A percentile compares a stretch with the other conserved stretches of the same genome.
Evolutionary conservation across 2,113 vertebrate species (phyloP).

Genomic region (Anseranas semipalmata): DNA sequence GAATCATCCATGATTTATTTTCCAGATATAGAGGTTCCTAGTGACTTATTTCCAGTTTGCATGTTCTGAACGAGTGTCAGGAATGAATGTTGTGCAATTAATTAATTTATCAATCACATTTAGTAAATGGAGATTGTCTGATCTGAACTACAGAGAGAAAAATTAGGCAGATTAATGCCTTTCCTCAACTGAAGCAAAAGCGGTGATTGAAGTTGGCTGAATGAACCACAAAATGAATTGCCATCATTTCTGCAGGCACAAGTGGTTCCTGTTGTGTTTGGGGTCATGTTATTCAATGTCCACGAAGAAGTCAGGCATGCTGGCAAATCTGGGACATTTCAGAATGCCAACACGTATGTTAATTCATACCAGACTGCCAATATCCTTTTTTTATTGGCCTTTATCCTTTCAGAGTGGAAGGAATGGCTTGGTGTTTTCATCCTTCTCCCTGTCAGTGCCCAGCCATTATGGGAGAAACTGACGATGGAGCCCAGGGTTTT

Average conservation of each 20-base stretch:
- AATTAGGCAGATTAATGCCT: constrained; percentile 39
- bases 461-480: background rate
- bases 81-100: background rate
- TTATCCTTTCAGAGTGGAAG: constrained; percentile 10
- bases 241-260: background rate
- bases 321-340: constrained; percentile 25
- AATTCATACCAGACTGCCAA: constrained; percentile 26
- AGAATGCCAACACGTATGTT: background rate
- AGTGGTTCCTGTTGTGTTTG: constrained; percentile 10
- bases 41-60: constrained; percentile 5
- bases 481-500: background rate
- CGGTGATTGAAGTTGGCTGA: constrained; percentile 12
- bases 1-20: background rate
- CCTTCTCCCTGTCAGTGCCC: background rate
- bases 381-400: background rate
- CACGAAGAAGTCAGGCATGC: background rate
- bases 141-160: constrained; percentile 17
- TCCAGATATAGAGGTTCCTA: background rate
- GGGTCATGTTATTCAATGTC: background rate
- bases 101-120: constrained; percentile 29
- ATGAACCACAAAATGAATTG: background rate
- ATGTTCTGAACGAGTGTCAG: background rate
- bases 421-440: background rate
- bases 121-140: constrained; percentile 15
- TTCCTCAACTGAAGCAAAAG: constrained; percentile 22